Conservation (phyloP, 2,113 vertebrate species). For the Calidris pygmaea region DNA sequence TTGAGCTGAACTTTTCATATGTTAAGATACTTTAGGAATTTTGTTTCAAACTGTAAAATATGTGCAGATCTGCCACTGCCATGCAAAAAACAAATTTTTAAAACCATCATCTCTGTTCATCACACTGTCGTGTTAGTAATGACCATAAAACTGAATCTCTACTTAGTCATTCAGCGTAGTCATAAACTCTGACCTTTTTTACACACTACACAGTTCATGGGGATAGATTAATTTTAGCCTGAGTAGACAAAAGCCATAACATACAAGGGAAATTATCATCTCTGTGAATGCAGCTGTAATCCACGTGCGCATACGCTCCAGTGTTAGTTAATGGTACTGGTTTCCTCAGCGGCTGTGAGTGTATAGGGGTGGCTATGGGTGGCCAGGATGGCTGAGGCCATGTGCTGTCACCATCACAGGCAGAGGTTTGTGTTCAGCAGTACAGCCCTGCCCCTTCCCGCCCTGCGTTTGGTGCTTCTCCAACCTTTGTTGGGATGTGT, state of each 20-base stretch:
- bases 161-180: neutral
- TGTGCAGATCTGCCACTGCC: neutral
- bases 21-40: neutral
- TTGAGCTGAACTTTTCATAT: neutral
- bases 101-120: neutral
- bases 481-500: neutral
- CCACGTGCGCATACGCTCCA: accelerated
- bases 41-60: neutral
- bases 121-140: neutral
- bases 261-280: too few relatives aligned
- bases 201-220: accelerated
- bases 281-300: neutral
- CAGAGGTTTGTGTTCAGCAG: neutral
- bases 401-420: accelerated
- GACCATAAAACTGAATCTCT: neutral
- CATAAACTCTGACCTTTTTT: neutral
- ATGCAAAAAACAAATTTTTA: neutral
- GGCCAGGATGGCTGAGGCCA: too few relatives aligned
- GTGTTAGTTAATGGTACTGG: neutral
- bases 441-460: neutral
- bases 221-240: neutral
- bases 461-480: neutral
- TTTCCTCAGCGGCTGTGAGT: accelerated
- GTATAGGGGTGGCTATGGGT: neutral
- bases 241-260: neutral